Evolutionary conservation across 2,113 vertebrate species (phyloP).

Genomic region (Orthonyx spaldingii): DNA sequence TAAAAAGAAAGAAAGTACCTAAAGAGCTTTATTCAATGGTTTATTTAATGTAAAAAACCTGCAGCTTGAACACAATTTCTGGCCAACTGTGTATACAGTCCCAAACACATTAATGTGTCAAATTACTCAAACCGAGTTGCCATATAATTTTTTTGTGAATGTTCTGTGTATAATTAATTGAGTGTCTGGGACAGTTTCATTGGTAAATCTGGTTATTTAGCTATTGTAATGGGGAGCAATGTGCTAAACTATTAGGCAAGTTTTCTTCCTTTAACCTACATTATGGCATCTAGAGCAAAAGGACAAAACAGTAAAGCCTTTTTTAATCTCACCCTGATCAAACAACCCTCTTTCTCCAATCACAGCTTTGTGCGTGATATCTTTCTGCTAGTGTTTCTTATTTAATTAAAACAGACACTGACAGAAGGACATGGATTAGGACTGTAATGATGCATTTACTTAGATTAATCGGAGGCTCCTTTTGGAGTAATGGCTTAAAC

Average conservation of each 20-base stretch:
- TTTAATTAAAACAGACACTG: constrained; percentile 97
- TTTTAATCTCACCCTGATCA: constrained; percentile 90
- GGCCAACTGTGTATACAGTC: background rate
- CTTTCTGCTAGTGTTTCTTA: constrained; percentile 82
- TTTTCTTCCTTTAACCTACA: constrained; percentile 67
- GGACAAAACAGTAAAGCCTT: constrained; percentile 82
- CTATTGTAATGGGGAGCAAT: constrained; percentile 35
- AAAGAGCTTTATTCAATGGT: background rate
- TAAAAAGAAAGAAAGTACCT: background rate
- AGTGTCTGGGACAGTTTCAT: constrained; percentile 45
- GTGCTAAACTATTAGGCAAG: constrained; percentile 64
- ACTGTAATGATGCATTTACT: constrained; percentile 89
- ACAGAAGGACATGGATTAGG: constrained; percentile 93
- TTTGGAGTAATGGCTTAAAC: constrained; percentile 82
- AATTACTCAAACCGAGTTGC: constrained; percentile 31
- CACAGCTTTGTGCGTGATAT: constrained; percentile 79
- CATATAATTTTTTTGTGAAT: constrained; percentile 44
- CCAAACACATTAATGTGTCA: background rate
- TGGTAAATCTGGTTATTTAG: constrained; percentile 67
- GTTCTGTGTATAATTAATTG: constrained; percentile 58
- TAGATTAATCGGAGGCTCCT: constrained; percentile 88
- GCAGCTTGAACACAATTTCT: constrained; percentile 12
- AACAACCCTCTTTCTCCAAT: constrained; percentile 77
- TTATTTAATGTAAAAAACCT: background rate
- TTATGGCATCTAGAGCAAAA: constrained; percentile 75